These are phyloP conservation scores for Leptodirus hochenwartii DNA, from an alignment of 2,888 invertebrate species.

Conservation along the genomic window DNA sequence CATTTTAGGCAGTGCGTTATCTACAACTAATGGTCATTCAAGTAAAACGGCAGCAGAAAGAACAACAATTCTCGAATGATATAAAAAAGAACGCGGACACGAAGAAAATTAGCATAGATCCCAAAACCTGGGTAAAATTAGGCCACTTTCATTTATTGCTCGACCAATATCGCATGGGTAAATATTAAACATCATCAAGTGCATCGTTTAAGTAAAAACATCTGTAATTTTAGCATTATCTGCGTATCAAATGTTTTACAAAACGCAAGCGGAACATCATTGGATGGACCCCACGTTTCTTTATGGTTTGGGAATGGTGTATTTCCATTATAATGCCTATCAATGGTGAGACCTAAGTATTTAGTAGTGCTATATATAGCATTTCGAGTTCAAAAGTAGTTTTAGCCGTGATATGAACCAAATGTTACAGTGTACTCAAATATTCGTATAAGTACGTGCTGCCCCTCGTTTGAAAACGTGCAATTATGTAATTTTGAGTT, in stretches of 20 bases:
- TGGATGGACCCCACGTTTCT: conserved; percentile 85
- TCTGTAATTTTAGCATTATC: conserved; percentile 83
- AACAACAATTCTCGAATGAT: conserved; percentile 18
- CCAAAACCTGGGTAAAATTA: conserved; percentile 82
- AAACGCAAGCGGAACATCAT: conserved; percentile 50
- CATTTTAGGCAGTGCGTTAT: conserved; percentile 55
- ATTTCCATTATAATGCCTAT: conserved; percentile 91
- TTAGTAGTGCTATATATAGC: too few species aligned
- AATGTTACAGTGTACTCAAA: too few species aligned
- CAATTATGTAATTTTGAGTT: too few species aligned
- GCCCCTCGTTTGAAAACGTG: too few species aligned
- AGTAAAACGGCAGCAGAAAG: conserved; percentile 43
- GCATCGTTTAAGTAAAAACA: too few species aligned
- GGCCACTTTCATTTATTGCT: conserved; percentile 89
- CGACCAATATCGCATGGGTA: conserved; percentile 91
- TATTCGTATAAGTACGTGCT: too few species aligned
- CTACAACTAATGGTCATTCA: conserved; percentile 71
- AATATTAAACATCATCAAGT: too few species aligned
- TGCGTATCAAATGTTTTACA: conserved; percentile 87
- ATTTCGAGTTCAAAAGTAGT: too few species aligned
- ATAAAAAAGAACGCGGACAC: conserved; percentile 24
- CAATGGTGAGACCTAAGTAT: conserved; percentile 84
- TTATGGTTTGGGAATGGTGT: conserved; percentile 88
- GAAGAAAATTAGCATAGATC: conserved; percentile 62
- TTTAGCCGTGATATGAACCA: too few species aligned